phyloP scores from a whole-genome alignment of 2,113 vertebrate species.

The Felis chaus region DNA sequence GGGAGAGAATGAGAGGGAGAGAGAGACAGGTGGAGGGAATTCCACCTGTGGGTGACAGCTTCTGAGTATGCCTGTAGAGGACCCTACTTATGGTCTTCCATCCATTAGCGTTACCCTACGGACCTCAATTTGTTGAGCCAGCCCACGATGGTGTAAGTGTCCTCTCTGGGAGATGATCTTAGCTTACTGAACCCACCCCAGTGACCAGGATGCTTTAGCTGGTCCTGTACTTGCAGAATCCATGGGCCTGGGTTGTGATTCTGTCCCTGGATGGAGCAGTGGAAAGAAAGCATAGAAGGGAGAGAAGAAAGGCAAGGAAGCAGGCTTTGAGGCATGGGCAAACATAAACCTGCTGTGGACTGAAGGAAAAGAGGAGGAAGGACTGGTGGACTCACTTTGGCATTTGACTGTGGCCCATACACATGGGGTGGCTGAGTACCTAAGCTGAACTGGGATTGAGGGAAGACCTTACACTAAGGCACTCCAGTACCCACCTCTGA shows the following conservation, averaged over 20 bases:
- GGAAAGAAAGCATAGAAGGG: background rate
- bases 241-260: background rate
- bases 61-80: background rate
- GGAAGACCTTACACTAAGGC: background rate
- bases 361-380: background rate
- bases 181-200: background rate
- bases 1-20: background rate
- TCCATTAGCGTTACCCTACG: background rate
- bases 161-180: background rate
- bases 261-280: background rate
- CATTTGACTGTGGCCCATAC: background rate
- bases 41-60: background rate
- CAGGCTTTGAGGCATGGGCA: background rate
- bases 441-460: rapidly evolving
- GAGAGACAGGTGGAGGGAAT: too few species aligned
- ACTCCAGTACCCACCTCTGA: rapidly evolving
- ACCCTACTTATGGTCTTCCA: background rate
- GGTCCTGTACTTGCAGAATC: background rate
- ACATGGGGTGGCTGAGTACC: background rate
- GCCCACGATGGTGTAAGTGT: rapidly evolving
- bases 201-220: background rate
- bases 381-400: background rate
- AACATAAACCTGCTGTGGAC: background rate
- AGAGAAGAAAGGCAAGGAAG: background rate
- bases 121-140: background rate